These are phyloP conservation scores for Phytoseiulus persimilis DNA, from an alignment of 2,888 invertebrate species.

Conservation along the genomic window DNA sequence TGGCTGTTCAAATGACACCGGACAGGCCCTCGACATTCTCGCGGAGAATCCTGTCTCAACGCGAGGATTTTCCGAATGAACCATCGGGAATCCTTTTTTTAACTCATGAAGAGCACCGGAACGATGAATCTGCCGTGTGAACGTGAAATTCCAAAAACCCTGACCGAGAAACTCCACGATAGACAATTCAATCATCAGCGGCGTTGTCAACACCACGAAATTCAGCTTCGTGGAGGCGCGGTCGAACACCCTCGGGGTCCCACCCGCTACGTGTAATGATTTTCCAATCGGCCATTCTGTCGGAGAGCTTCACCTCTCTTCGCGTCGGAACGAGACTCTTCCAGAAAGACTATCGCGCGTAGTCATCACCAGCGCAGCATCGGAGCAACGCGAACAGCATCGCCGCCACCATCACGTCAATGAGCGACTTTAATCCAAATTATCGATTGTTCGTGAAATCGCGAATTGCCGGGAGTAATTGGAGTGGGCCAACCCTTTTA, in stretches of 20 bases:
- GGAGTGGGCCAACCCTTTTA: background rate
- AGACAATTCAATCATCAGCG: background rate
- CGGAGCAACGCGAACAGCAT: background rate
- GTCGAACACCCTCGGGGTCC: background rate
- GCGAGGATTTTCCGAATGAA: too few species aligned
- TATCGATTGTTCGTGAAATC: slow-evolving; percentile 5
- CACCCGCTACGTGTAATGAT: slow-evolving; percentile 5
- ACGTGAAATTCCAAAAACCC: background rate
- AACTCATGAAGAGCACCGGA: too few species aligned
- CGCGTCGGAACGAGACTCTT: background rate
- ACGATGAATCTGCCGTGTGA: too few species aligned
- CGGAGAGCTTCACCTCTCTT: background rate
- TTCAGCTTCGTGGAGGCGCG: background rate
- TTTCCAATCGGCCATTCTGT: background rate
- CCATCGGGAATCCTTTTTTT: too few species aligned
- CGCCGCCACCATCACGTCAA: background rate
- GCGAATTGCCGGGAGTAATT: background rate
- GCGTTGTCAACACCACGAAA: background rate
- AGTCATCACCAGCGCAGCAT: background rate
- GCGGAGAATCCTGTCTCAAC: too few species aligned
- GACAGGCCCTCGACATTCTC: too few species aligned
- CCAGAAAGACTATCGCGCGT: background rate
- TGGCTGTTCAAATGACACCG: background rate
- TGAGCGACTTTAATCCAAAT: background rate
- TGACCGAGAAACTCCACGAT: background rate